Evolutionary conservation across 2,888 invertebrate species (phyloP).

Genomic region (Aspidapion aeneum): DNA sequence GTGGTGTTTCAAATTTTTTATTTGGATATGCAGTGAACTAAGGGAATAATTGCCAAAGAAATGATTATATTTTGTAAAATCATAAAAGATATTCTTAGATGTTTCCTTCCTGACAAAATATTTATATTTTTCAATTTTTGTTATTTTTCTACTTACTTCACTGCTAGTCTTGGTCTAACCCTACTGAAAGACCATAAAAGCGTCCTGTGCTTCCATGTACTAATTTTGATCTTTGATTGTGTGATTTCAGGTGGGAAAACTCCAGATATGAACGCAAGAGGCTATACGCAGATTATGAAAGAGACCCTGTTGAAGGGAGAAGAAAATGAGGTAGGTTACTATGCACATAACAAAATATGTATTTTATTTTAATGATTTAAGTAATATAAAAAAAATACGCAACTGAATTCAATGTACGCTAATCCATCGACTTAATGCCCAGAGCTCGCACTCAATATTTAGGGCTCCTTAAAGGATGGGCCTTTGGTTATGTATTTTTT

Average conservation of each 20-base stretch:
- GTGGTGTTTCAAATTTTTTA: conserved; percentile 31
- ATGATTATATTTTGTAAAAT: too few species aligned
- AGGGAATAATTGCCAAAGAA: not conserved
- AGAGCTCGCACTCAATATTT: too few species aligned
- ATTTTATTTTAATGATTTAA: not conserved
- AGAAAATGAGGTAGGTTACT: conserved; percentile 79
- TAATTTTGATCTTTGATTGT: not conserved
- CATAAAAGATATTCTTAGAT: not conserved
- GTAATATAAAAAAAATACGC: not conserved
- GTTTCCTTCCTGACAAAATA: not conserved
- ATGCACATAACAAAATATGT: not conserved
- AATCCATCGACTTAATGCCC: too few species aligned
- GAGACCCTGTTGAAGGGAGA: conserved; percentile 88
- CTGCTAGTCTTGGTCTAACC: not conserved
- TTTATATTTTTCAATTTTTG: too few species aligned
- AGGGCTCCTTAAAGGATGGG: too few species aligned
- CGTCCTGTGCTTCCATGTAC: not conserved
- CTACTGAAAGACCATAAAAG: not conserved
- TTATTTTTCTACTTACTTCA: not conserved
- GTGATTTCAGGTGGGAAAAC: conserved; percentile 88
- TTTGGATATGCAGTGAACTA: not conserved
- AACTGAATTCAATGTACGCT: not conserved
- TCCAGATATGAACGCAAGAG: conserved; percentile 91
- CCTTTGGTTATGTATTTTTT: too few species aligned
- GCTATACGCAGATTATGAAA: conserved; percentile 96